Evolutionary conservation across 2,797 vertebrate species (phyloP).

Genomic region (Lemur catta): DNA sequence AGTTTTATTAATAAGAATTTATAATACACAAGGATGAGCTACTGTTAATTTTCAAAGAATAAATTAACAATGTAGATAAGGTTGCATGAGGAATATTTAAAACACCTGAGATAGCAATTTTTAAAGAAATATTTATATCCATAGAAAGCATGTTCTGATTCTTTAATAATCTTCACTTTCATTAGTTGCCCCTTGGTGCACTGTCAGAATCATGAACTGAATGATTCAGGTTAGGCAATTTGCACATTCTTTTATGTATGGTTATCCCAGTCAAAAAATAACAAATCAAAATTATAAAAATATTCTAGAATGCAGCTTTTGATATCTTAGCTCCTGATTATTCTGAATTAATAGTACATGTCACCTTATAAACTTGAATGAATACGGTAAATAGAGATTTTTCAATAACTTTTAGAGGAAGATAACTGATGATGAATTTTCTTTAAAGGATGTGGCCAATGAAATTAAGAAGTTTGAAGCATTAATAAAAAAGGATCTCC

Average conservation of each 20-base stretch:
- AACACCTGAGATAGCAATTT: background rate
- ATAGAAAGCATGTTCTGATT: background rate
- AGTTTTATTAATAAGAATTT: background rate
- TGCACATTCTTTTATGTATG: background rate
- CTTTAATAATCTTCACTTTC: background rate
- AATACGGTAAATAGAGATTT: background rate
- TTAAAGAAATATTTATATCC: background rate
- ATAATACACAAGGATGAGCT: background rate
- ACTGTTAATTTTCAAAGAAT: background rate
- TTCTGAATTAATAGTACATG: background rate
- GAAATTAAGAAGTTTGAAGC: slow-evolving; percentile 92
- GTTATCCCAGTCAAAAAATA: slow-evolving; percentile 6
- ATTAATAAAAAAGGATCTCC: slow-evolving; percentile 82
- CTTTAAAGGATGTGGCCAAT: slow-evolving; percentile 86
- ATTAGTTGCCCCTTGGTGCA: background rate
- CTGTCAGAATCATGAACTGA: background rate
- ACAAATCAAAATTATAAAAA: background rate
- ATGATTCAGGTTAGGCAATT: background rate
- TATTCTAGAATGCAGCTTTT: slow-evolving; percentile 24
- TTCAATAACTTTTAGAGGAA: background rate
- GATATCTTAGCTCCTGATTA: background rate
- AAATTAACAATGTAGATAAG: background rate
- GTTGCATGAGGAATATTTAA: background rate
- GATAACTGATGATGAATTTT: slow-evolving; percentile 36
- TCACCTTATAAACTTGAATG: background rate